Evolutionary conservation across 2,797 vertebrate genomes (phyloP), one percentile per base, ranked within the genome.

Genomic region (Phaenicophaeus curvirostris): DNA sequence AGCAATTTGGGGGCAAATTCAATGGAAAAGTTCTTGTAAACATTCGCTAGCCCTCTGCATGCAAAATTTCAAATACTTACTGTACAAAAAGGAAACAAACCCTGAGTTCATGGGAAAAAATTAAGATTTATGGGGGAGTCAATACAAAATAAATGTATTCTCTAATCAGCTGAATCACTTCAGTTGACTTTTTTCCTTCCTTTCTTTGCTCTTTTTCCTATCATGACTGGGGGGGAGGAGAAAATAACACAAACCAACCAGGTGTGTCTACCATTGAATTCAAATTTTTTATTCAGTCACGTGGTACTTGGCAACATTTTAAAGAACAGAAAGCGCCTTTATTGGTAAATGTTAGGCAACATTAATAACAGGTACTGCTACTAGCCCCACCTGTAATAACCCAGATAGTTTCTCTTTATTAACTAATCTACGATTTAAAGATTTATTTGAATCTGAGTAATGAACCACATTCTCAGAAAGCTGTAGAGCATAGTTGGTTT

Each of bases 341-440:
- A 77, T 57, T 87, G 55, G 63, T 78, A 63, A 74, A 73, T 66
- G 33, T 81, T 86, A 84, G 53, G 54, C 71, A 93, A 81, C 16
- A 6, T 66, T 91, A 96, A 86, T 84, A 90, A 90, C 77, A 94
- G 73, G 89, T 89, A 89, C 31, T 86, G 66, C 83, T 94, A 91
- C 73, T 59, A 85, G 33, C 73, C 62, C 48, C 57, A 88, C 79
- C 76, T 96, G 59, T 86, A 94, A 91, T 95, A 96, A 94, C 42
- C 55, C 48, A 68, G 71, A 73, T 81, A 87, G 37, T 83, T 95
- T 87, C 51, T 94, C 71, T 91, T 92, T 88, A 95, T 95, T 95
- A 91, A 93, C 33, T 89, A 86, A 85, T 91, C 63, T 89, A 35
- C 72, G 44, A 90, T 93, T 91, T 90, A 79, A 27, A 77, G 76